phyloP scores from a whole-genome alignment of 2,797 vertebrate species.

The Ctenochaetus hawaiiensis region DNA sequence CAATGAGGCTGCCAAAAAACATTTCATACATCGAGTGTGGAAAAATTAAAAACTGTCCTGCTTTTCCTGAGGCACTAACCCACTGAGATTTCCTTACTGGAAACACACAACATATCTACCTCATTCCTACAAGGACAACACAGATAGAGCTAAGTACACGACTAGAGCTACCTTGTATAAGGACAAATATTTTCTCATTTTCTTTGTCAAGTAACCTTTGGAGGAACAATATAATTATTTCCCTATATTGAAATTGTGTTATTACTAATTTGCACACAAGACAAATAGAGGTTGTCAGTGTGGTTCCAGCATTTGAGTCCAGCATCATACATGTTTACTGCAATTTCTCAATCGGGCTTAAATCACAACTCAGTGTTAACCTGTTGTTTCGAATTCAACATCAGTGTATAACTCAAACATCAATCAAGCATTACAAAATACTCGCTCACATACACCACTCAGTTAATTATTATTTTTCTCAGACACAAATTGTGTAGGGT shows the following conservation, averaged over 20 bases:
- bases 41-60: slow-evolving; percentile 10
- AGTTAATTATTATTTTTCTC: no score
- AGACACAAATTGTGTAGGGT: no score
- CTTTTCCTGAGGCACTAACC: neutral
- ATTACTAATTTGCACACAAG: neutral
- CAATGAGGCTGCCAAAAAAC: slow-evolving; percentile 33
- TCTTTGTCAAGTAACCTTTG: neutral
- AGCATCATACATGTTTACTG: neutral
- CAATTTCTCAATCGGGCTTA: no score
- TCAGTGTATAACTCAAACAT: no score
- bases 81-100: neutral
- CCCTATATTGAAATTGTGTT: neutral
- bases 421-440: no score
- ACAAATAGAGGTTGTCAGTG: neutral
- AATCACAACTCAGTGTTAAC: no score
- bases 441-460: no score
- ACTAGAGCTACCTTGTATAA: neutral
- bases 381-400: no score
- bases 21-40: neutral
- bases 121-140: neutral
- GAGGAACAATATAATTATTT: neutral
- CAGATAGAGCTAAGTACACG: neutral
- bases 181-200: neutral
- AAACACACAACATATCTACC: neutral
- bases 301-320: neutral